These are phyloP conservation scores for Tenebrosternarchus preto DNA, from an alignment of 2,113 vertebrate genomes.

Conservation along the genomic window DNA sequence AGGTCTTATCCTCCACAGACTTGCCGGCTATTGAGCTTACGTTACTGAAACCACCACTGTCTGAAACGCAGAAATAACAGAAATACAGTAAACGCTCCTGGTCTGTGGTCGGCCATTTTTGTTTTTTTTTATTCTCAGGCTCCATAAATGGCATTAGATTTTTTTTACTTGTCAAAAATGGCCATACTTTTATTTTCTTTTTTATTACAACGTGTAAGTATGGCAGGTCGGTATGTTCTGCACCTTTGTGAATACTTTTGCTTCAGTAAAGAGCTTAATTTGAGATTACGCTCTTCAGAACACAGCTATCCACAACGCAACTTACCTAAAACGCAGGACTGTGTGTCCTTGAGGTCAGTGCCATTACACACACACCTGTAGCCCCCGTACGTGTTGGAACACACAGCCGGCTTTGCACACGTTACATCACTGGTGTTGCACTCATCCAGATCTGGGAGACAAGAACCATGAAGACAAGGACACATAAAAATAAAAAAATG, in stretches of 20 bases:
- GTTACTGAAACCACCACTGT: conserved; percentile 37
- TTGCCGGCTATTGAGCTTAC: neutral
- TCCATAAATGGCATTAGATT: neutral
- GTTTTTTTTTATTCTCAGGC: neutral
- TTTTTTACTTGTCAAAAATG: neutral
- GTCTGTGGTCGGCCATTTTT: no score
- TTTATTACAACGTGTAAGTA: neutral
- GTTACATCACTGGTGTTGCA: conserved; percentile 64
- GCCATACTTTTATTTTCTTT: no score
- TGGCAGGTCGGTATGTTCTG: neutral
- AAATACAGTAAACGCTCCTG: no score
- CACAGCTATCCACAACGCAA: neutral
- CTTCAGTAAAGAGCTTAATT: neutral
- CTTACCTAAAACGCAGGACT: conserved; percentile 73
- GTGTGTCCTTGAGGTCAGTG: conserved; percentile 67
- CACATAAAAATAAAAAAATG: neutral
- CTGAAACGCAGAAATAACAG: conserved; percentile 43
- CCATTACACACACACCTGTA: conserved; percentile 80
- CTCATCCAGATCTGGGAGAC: conserved; percentile 76
- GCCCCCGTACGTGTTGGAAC: conserved; percentile 79
- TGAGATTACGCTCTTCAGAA: neutral
- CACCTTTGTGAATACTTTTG: neutral
- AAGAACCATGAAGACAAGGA: neutral
- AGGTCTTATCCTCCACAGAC: conserved; percentile 33
- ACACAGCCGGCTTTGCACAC: conserved; percentile 68